Percentiles rank a stretch among this genome's conserved stretches.
These are phyloP conservation scores for Eilema griseolum DNA, from an alignment of 2,888 invertebrate species.

Conservation along the genomic window DNA sequence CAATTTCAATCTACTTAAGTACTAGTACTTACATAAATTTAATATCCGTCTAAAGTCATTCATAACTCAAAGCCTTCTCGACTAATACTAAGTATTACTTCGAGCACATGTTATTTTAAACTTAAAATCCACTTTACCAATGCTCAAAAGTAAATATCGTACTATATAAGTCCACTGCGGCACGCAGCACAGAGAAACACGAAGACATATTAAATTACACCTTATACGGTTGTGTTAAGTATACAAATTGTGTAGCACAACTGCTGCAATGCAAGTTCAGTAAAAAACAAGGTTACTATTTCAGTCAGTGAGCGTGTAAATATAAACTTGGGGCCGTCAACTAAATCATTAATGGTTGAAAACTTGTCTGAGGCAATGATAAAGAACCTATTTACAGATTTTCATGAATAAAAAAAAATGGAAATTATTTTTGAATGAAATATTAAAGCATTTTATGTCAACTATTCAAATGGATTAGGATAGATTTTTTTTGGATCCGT, in stretches of 20 bases:
- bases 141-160: slow-evolving; percentile 3
- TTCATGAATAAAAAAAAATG: too few relatives aligned
- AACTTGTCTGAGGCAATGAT: not conserved
- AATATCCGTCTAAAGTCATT: slow-evolving; percentile 14
- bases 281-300: slow-evolving; percentile 17
- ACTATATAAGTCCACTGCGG: not conserved
- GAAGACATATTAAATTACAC: not conserved
- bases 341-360: not conserved
- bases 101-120: not conserved
- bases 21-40: slow-evolving; percentile 11
- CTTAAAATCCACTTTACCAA: not conserved
- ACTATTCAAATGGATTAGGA: too few relatives aligned
- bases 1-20: not conserved
- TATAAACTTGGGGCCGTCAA: not conserved
- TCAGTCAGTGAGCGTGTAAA: slow-evolving; percentile 20
- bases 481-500: too few relatives aligned
- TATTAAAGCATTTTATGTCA: too few relatives aligned
- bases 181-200: not conserved
- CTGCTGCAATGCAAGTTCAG: not conserved
- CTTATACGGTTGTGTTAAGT: not conserved
- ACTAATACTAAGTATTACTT: not conserved
- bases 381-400: too few relatives aligned
- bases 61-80: not conserved
- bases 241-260: not conserved
- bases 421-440: too few relatives aligned